phyloP scores from a whole-genome alignment of 1,140 invertebrate species.

The Leptoteleia sp. region DNA sequence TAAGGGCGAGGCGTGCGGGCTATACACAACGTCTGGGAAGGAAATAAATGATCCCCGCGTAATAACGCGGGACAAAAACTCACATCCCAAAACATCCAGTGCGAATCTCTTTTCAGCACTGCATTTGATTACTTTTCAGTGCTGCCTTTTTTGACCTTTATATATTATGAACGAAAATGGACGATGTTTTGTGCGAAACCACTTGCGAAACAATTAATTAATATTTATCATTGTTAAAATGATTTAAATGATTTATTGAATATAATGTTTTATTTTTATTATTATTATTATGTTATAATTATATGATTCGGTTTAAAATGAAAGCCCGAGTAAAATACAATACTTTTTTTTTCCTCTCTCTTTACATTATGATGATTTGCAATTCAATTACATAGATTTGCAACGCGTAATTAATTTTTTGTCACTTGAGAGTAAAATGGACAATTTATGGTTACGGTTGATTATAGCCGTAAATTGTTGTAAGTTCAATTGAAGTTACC shows the following conservation, averaged over 20 bases:
- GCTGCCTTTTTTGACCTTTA: slow-evolving; percentile 12
- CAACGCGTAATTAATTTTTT: slow-evolving; percentile 1
- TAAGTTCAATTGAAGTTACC: not conserved
- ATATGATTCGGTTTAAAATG: too few species aligned
- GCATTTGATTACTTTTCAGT: slow-evolving; percentile 31
- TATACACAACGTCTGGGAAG: slow-evolving; percentile 32
- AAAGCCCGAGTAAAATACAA: too few species aligned
- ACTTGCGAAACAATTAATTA: too few species aligned
- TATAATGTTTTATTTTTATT: too few species aligned
- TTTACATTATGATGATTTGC: not conserved
- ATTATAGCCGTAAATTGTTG: too few species aligned
- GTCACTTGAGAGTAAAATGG: not conserved
- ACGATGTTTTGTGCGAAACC: not conserved
- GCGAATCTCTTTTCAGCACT: slow-evolving; percentile 37
- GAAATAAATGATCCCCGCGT: slow-evolving; percentile 47
- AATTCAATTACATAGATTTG: not conserved
- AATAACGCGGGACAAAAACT: slow-evolving; percentile 47
- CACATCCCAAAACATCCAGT: slow-evolving; percentile 22
- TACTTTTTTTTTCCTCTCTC: too few species aligned
- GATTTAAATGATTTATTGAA: too few species aligned
- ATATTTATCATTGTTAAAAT: too few species aligned
- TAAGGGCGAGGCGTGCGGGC: slow-evolving; percentile 11
- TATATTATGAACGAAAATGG: not conserved
- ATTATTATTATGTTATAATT: too few species aligned
- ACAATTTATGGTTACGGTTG: not conserved